Evolutionary conservation across 2,888 invertebrate genomes (phyloP).

Genomic region (Nomada ruficornis): DNA sequence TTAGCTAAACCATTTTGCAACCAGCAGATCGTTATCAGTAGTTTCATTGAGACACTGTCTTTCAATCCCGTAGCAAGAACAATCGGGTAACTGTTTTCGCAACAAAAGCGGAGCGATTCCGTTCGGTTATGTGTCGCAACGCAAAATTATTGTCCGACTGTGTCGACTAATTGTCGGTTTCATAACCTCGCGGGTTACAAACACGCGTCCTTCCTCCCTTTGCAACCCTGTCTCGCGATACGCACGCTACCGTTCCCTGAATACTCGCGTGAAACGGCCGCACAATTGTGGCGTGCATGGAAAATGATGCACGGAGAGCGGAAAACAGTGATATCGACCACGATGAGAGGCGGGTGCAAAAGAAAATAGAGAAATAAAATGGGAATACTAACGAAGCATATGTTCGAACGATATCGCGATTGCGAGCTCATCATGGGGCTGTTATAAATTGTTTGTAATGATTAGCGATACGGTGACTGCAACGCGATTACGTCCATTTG

Average conservation of each 20-base stretch:
- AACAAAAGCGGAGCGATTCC: constrained; percentile 37
- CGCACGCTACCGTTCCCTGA: constrained; percentile 48
- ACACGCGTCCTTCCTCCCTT: constrained; percentile 27
- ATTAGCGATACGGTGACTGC: constrained; percentile 22
- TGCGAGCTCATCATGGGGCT: constrained; percentile 47
- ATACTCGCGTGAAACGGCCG: constrained; percentile 55
- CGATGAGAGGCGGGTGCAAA: not conserved
- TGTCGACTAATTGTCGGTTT: constrained; percentile 64
- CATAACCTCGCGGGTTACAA: constrained; percentile 45
- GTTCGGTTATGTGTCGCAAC: constrained; percentile 22
- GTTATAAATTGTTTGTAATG: constrained; percentile 63
- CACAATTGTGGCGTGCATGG: constrained; percentile 49
- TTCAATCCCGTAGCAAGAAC: constrained; percentile 18
- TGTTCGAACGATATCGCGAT: constrained; percentile 65
- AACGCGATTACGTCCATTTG: constrained; percentile 6
- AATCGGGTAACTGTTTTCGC: constrained; percentile 34
- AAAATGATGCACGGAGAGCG: constrained; percentile 36
- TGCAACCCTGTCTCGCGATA: constrained; percentile 22
- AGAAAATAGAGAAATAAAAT: constrained; percentile 3
- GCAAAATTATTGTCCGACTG: constrained; percentile 47
- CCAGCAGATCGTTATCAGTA: constrained; percentile 14
- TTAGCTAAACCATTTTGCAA: constrained; percentile 20
- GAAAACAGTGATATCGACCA: constrained; percentile 24
- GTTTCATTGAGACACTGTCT: constrained; percentile 5
- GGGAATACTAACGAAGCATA: constrained; percentile 58